Percentiles rank a stretch among this genome's conserved stretches.
These are phyloP conservation scores for Rhinophrynus dorsalis DNA, from an alignment of 2,797 vertebrate genomes.

Conservation along the genomic window DNA sequence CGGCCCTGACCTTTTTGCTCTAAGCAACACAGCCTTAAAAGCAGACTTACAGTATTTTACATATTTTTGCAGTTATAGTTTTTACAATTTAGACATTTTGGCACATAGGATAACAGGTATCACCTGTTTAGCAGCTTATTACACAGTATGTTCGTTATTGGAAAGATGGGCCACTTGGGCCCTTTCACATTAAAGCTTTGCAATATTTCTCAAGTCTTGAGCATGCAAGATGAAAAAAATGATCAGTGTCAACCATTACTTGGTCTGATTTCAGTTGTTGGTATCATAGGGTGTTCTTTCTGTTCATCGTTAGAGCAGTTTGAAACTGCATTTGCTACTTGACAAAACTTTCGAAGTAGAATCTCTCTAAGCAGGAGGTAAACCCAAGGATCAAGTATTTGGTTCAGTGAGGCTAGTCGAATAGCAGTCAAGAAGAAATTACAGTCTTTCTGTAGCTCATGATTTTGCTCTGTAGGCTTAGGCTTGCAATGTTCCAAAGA, in stretches of 20 bases:
- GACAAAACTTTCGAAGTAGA: conserved; percentile 85
- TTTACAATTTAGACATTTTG: conserved; percentile 20
- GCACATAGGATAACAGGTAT: conserved; percentile 27
- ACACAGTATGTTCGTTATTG: conserved; percentile 9
- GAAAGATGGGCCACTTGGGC: neutral
- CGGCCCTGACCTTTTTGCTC: too few species aligned
- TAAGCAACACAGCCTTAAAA: too few species aligned
- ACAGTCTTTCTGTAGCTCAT: conserved; percentile 73
- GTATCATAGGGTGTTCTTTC: conserved; percentile 66
- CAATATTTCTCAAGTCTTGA: neutral
- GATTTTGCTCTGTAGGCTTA: neutral
- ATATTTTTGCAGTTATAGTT: too few species aligned
- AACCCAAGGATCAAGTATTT: conserved; percentile 97
- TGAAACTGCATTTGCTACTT: conserved; percentile 86
- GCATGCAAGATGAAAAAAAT: neutral
- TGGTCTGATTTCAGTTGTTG: conserved; percentile 59
- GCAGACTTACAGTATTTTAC: too few species aligned
- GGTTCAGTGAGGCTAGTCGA: conserved; percentile 93
- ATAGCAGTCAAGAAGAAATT: conserved; percentile 85
- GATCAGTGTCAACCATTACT: conserved; percentile 53
- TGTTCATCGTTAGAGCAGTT: conserved; percentile 75
- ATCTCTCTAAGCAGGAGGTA: conserved; percentile 93
- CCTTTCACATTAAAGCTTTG: conserved; percentile 33
- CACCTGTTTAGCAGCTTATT: conserved; percentile 34
- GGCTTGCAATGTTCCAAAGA: conserved; percentile 79